Evolutionary conservation across 2,113 vertebrate species (phyloP).

Genomic region (Misgurnus mizolepis): DNA sequence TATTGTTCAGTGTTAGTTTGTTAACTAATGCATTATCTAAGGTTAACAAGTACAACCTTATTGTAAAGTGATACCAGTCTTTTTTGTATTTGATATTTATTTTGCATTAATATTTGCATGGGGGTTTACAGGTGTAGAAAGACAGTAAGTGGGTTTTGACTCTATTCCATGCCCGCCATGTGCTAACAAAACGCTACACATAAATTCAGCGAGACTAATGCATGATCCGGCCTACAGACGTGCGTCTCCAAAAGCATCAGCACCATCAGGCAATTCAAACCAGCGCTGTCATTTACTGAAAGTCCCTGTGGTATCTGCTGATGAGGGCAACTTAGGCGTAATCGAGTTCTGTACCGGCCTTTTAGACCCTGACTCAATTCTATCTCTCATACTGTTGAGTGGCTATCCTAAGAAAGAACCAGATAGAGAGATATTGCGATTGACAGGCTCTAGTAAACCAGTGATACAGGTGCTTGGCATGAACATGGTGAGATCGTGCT

Average conservation of each 20-base stretch:
- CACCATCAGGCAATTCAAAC: background rate
- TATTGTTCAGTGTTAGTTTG: no score
- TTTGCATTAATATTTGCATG: background rate
- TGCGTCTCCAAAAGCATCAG: constrained; percentile 27
- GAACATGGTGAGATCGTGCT: constrained; percentile 4
- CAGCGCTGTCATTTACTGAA: background rate
- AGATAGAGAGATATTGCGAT: constrained; percentile 26
- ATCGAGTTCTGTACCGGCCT: constrained; percentile 20
- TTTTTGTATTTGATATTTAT: background rate
- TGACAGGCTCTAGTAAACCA: constrained; percentile 21
- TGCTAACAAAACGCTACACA: background rate
- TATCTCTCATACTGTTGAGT: background rate
- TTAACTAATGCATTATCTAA: no score
- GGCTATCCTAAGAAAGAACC: constrained; percentile 1
- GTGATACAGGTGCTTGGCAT: constrained; percentile 41
- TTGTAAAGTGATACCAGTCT: no score
- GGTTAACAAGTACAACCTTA: no score
- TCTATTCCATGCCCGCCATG: constrained; percentile 16
- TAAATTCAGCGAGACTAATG: constrained; percentile 10
- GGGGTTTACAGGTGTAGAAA: background rate
- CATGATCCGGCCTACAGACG: constrained; percentile 2
- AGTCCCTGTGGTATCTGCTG: constrained; percentile 20
- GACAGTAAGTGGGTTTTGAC: background rate
- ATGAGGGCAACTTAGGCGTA: constrained; percentile 27
- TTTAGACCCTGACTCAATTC: constrained; percentile 14